phyloP scores from a whole-genome alignment of 2,888 invertebrate genomes.

The Lagria hirta region DNA sequence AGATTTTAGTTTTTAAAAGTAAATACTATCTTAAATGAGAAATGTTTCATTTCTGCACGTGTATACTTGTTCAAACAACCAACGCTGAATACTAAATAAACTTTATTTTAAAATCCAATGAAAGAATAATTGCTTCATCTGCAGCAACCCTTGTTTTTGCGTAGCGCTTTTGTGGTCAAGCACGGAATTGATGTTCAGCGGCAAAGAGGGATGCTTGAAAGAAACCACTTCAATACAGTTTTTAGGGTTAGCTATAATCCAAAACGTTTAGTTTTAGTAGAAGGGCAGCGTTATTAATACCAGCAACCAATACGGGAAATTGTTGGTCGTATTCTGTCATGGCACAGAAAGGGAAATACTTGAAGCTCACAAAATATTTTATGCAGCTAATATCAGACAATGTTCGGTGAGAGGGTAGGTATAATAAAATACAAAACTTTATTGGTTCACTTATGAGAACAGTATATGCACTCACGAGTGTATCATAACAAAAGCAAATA shows the following conservation, averaged over 20 bases:
- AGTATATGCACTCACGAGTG: too few relatives aligned
- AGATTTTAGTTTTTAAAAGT: too few relatives aligned
- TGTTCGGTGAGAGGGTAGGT: too few relatives aligned
- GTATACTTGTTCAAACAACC: too few relatives aligned
- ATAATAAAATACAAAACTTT: too few relatives aligned
- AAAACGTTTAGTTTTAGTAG: slow-evolving; percentile 23
- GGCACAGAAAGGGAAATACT: slow-evolving; percentile 14
- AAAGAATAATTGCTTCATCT: slow-evolving; percentile 20
- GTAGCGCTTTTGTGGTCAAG: slow-evolving; percentile 13
- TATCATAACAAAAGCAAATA: too few relatives aligned
- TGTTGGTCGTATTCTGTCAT: slow-evolving; percentile 15
- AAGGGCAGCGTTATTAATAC: slow-evolving; percentile 24
- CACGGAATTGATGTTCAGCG: slow-evolving; percentile 18
- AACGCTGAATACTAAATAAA: too few relatives aligned
- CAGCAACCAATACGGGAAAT: slow-evolving; percentile 24
- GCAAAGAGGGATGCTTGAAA: slow-evolving; percentile 20
- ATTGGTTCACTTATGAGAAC: too few relatives aligned
- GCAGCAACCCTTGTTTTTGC: slow-evolving; percentile 17
- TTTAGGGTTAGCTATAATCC: slow-evolving; percentile 26
- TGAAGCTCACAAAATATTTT: slow-evolving; percentile 14
- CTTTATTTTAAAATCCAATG: too few relatives aligned
- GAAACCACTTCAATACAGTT: slow-evolving; percentile 27
- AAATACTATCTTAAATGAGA: too few relatives aligned
- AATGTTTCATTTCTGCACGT: too few relatives aligned
- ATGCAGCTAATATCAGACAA: too few relatives aligned